Evolutionary conservation across 2,797 vertebrate genomes (phyloP), one percentile per base, ranked within the genome.

Genomic region (Oryzias dopingdopingensis): DNA sequence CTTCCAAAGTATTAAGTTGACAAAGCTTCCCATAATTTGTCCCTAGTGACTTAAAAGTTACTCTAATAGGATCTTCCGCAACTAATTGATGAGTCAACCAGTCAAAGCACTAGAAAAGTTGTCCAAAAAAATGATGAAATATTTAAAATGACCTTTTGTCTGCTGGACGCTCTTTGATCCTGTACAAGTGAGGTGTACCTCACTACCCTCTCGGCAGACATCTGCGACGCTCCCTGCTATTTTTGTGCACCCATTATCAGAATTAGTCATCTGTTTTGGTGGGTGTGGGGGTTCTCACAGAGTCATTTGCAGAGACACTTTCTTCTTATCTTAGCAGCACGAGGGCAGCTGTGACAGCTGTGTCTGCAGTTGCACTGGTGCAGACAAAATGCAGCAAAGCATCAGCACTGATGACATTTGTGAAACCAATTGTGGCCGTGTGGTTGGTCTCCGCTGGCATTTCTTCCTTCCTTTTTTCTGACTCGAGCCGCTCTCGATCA

Each of bases 391-490:
- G 32, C 51, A 57, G 72, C 55, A 59, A 41, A 65, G 62, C 77
- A 22, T 52, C 64, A 59, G 22, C 61, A 49, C 32, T 12, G 48
- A 37, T 32, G 8, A 59, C 45, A 74, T 52, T 61, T 26, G 65
- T 53, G 50, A 70, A 81, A 83, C 68, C 76, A 52, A 73, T 59
- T 3, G 50, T 50, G 44, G 10, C 65, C 17, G 41, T 74, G 81
- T 41, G 74, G 78, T 77, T 40, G 53, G 20, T 49, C 68, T 74
- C 56, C 10, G 1, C 64, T 68, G 80, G 73, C 70, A 77, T 65
- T 42, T 48, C 78, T 87, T 88, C 81, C 84, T 90, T 91, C 87
- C 81, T 49, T 66, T 66, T 79, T 88, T 83, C 70, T 78, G 60
- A 62, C 24, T 60, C 57, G 2, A 63, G 32, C 70, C 5, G 50